Evolutionary conservation across 2,797 vertebrate genomes (phyloP).

Genomic region (Scleropages formosus): DNA sequence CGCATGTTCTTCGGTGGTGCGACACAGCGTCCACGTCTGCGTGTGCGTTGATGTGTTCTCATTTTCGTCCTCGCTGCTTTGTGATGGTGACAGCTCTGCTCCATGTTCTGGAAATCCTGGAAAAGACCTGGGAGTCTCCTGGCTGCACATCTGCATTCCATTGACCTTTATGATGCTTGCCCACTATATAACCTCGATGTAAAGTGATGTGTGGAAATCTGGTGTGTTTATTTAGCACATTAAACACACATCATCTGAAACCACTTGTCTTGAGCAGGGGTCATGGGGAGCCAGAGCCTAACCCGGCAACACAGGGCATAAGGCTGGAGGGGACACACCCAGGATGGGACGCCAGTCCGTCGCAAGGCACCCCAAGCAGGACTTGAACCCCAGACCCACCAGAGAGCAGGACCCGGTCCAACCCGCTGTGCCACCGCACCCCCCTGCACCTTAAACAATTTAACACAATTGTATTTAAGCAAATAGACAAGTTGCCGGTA

Average conservation of each 20-base stretch:
- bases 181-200: neutral
- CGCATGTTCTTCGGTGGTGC: neutral
- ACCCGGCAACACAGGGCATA: too few species aligned
- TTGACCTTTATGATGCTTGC: neutral
- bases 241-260: too few species aligned
- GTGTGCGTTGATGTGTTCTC: neutral
- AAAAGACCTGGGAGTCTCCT: neutral
- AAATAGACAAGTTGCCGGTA: neutral
- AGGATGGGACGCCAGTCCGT: too few species aligned
- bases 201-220: neutral
- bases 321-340: too few species aligned
- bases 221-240: neutral
- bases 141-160: neutral
- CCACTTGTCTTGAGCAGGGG: too few species aligned
- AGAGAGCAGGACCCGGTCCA: too few species aligned
- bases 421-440: too few species aligned
- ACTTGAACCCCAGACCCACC: too few species aligned
- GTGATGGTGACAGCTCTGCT: neutral
- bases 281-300: too few species aligned
- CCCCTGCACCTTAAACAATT: too few species aligned
- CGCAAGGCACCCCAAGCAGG: too few species aligned
- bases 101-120: neutral
- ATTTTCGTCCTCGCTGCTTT: too few species aligned
- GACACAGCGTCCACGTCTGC: conserved; percentile 24
- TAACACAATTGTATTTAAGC: neutral